These are phyloP conservation scores for Chymomyza fuscimana DNA, from an alignment of 2,888 invertebrate species.

Conservation along the genomic window DNA sequence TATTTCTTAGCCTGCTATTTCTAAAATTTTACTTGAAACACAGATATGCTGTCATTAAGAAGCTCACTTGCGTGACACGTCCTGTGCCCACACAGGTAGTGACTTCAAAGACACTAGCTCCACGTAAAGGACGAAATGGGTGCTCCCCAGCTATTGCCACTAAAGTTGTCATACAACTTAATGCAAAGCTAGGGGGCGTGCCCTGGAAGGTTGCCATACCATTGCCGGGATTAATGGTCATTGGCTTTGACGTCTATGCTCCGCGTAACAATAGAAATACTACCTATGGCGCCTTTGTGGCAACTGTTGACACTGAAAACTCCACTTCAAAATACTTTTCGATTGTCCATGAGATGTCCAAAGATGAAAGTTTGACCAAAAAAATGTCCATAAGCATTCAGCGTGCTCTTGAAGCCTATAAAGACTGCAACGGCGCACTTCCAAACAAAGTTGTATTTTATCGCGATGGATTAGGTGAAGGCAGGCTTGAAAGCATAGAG, in stretches of 20 bases:
- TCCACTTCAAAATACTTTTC: conserved; percentile 86
- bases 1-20: background rate
- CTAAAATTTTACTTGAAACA: background rate
- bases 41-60: conserved; percentile 92
- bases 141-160: conserved; percentile 88
- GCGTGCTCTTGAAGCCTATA: conserved; percentile 72
- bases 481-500: conserved; percentile 89
- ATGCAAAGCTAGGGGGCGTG: conserved; percentile 94
- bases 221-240: conserved; percentile 85
- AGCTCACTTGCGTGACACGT: conserved; percentile 88
- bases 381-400: conserved; percentile 85
- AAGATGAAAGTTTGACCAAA: conserved; percentile 88
- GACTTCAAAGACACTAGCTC: conserved; percentile 73
- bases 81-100: conserved; percentile 86
- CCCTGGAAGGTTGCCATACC: conserved; percentile 91
- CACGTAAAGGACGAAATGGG: conserved; percentile 74
- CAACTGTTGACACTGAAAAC: conserved; percentile 82
- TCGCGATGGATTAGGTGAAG: conserved; percentile 97
- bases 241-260: conserved; percentile 94
- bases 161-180: conserved; percentile 95
- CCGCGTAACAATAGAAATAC: conserved; percentile 85
- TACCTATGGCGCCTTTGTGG: conserved; percentile 89
- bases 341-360: conserved; percentile 85
- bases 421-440: conserved; percentile 75
- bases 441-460: conserved; percentile 90